Percentiles rank a stretch among this genome's conserved stretches.
phyloP scores from a whole-genome alignment of 2,888 invertebrate species.

The Nudaria mundana region DNA sequence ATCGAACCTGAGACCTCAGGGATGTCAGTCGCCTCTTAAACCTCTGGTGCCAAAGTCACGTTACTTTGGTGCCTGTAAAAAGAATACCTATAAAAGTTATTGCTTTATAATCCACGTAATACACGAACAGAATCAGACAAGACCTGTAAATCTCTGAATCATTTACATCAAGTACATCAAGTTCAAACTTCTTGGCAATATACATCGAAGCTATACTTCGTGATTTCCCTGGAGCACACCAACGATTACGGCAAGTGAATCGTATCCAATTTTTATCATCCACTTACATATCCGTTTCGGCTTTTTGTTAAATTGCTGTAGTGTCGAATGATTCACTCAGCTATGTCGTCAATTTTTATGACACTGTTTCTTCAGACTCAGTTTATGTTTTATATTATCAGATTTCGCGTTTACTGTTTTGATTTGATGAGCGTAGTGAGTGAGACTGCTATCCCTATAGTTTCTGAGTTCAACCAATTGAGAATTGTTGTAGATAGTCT shows the following conservation, averaged over 20 bases:
- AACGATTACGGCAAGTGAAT: constrained; percentile 58
- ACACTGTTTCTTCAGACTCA: constrained; percentile 14
- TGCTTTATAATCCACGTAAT: too few relatives aligned
- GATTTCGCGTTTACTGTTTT: too few relatives aligned
- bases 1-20: too few relatives aligned
- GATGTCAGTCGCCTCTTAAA: too few relatives aligned
- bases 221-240: constrained; percentile 65
- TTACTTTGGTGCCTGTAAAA: too few relatives aligned
- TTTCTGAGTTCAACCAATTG: too few relatives aligned
- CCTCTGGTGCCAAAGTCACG: too few relatives aligned
- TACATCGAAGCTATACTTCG: constrained; percentile 44
- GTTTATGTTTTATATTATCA: constrained; percentile 8
- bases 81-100: too few relatives aligned
- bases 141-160: constrained; percentile 19
- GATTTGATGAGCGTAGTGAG: too few relatives aligned
- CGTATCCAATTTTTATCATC: constrained; percentile 70
- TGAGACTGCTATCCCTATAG: too few relatives aligned
- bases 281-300: constrained; percentile 52
- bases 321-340: constrained; percentile 34
- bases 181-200: constrained; percentile 27
- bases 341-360: constrained; percentile 30
- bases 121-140: constrained; percentile 13
- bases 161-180: constrained; percentile 35
- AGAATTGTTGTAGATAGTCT: too few relatives aligned
- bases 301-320: constrained; percentile 51